Evolutionary conservation across 2,113 vertebrate species (phyloP), one percentile per base, ranked within the genome.

Genomic region (Sakesphorus luctuosus): DNA sequence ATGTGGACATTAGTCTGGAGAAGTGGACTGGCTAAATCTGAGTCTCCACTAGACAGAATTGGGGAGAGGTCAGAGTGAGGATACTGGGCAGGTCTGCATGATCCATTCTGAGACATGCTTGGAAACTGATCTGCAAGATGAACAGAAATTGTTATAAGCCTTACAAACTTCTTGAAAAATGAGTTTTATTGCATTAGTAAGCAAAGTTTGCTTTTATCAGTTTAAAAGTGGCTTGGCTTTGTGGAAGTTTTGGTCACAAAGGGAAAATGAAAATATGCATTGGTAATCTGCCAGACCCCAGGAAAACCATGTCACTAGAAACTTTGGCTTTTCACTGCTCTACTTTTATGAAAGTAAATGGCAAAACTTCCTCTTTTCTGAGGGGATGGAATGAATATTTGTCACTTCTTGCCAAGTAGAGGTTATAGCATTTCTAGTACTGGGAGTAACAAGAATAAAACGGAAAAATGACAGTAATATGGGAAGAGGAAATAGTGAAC

Each of bases 11-110:
- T 98, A 21, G 98, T 98, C 78, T 99, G 98, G 95, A 99, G 98
- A 89, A 99, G 97, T 4, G 99, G 99, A 9, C 99, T 99, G 89
- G 99, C 98, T 97, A 99, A 97, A 93, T 99, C 99, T 12, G 98
- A 98, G 56, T 99, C 99, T 68, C 98, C 98, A 2, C 97, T 98
- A 38, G 98, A 98, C 73, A 99, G 97, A 88, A 99, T 98, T 10
- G 98, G 98, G 38, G 99, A 99, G 80, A 99, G 98, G 97, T 99
- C 99, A 25, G 98, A 96, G 84, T 99, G 98, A 83, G 98, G 98
- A 95, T 99, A 98, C 21, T 98, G 98, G 74, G 98, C 97, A 95
- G 98, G 98, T 59, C 98, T 98, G 75, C 99, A 99, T 0, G 99
- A 99, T 62, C 98, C 98, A 4, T 98, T 98, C 97, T 99, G 99